Percentiles rank a stretch among this genome's conserved stretches.
These are phyloP conservation scores for Meteorus cinctellus DNA, from an alignment of 2,888 invertebrate genomes.

Conservation along the genomic window DNA sequence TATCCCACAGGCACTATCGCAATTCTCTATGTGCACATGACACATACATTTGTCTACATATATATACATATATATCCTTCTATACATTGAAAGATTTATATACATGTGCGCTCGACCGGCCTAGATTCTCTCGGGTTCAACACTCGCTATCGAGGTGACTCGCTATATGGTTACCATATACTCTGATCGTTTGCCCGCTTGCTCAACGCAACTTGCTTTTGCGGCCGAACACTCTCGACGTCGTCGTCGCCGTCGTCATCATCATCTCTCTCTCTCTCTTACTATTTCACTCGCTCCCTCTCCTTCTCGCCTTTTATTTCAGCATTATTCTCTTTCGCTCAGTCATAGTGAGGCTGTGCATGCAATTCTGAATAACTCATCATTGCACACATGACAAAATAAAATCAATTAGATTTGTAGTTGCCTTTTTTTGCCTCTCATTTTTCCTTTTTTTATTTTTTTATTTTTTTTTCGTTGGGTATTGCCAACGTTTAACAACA, in stretches of 20 bases:
- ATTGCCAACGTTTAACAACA: not conserved
- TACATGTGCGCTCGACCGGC: constrained; percentile 76
- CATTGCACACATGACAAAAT: constrained; percentile 12
- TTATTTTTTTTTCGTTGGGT: not conserved
- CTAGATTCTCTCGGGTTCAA: constrained; percentile 73
- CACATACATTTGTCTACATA: constrained; percentile 2
- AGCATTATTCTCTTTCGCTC: not conserved
- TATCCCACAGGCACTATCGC: constrained; percentile 44
- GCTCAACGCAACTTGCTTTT: constrained; percentile 57
- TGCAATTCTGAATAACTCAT: constrained; percentile 22
- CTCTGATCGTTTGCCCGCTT: constrained; percentile 58
- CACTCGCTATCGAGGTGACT: constrained; percentile 73
- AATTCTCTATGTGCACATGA: constrained; percentile 33
- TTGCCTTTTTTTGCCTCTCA: not conserved
- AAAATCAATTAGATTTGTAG: not conserved
- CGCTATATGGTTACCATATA: constrained; percentile 49
- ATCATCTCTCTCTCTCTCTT: not conserved
- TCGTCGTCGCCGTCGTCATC: too few relatives aligned
- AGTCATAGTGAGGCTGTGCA: constrained; percentile 26
- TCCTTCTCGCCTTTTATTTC: not conserved
- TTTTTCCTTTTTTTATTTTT: not conserved
- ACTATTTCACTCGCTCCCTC: not conserved
- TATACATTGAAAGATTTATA: not conserved
- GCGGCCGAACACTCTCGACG: constrained; percentile 24
- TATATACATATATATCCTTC: constrained; percentile 2